These are phyloP conservation scores for Abramis brama DNA, from an alignment of 2,113 vertebrate genomes.

Conservation along the genomic window DNA sequence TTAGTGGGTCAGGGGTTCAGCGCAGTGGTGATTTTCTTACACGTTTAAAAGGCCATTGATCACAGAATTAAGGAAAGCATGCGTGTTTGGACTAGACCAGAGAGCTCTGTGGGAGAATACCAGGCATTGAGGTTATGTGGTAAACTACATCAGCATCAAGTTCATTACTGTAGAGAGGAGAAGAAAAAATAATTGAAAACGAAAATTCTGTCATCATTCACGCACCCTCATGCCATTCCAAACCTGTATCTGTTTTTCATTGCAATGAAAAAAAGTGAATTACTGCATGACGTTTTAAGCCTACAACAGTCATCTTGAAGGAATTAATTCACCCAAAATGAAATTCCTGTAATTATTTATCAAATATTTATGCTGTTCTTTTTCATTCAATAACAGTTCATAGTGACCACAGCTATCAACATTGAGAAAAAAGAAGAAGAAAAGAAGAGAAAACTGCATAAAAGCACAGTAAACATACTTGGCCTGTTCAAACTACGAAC, in stretches of 20 bases:
- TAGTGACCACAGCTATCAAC: too few relatives aligned
- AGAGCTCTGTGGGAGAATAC: conserved; percentile 35
- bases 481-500: too few relatives aligned
- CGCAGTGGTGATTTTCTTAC: conserved; percentile 75
- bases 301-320: too few relatives aligned
- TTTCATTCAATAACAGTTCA: too few relatives aligned
- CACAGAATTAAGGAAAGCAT: conserved; percentile 73
- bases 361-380: too few relatives aligned
- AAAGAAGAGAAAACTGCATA: too few relatives aligned
- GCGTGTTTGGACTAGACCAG: conserved; percentile 41
- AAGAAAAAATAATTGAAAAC: background rate
- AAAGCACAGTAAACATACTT: too few relatives aligned
- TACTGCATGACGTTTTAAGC: too few relatives aligned
- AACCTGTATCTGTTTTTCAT: background rate
- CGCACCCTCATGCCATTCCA: background rate
- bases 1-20: conserved; percentile 78
- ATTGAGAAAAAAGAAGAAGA: too few relatives aligned
- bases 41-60: conserved; percentile 80
- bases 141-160: conserved; percentile 2
- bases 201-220: background rate
- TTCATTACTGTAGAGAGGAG: background rate
- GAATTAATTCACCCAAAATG: too few relatives aligned
- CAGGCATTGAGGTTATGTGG: conserved; percentile 41
- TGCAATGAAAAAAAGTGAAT: background rate
- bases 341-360: too few relatives aligned